Percentiles rank a stretch among this genome's conserved stretches.
Conservation (phyloP, 2,797 vertebrate genomes). For the Alfaro cultratus region DNA sequence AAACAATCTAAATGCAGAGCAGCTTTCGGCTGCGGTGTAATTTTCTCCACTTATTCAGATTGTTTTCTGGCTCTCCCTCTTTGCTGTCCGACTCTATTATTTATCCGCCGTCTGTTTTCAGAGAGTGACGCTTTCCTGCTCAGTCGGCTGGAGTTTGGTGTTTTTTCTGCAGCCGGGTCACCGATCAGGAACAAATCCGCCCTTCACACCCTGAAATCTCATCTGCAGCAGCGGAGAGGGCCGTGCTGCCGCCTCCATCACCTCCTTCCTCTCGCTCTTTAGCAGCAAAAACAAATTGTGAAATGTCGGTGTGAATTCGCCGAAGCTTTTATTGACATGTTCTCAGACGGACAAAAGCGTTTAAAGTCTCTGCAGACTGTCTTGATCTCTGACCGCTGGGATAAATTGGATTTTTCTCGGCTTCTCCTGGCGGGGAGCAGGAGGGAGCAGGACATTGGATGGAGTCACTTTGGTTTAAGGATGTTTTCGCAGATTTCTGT, state of each 20-base stretch:
- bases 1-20: constrained; percentile 74
- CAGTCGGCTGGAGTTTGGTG: constrained; percentile 8
- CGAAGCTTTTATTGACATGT: constrained; percentile 38
- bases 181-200: constrained; percentile 50
- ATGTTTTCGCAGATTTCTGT: neutral
- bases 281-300: constrained; percentile 14
- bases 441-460: neutral
- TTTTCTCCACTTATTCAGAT: constrained; percentile 63
- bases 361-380: constrained; percentile 36
- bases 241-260: neutral
- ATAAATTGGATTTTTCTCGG: constrained; percentile 45
- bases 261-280: constrained; percentile 6
- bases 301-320: constrained; percentile 20
- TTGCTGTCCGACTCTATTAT: constrained; percentile 58
- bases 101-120: constrained; percentile 41
- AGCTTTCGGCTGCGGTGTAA: constrained; percentile 52
- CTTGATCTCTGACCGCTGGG: constrained; percentile 21
- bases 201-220: constrained; percentile 52
- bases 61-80: constrained; percentile 50
- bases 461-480: neutral
- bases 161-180: constrained; percentile 31
- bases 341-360: constrained; percentile 35
- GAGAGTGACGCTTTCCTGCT: constrained; percentile 39
- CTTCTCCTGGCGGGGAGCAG: constrained; percentile 11
- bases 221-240: constrained; percentile 37